Percentiles rank a stretch among this genome's conserved stretches.
Conservation (phyloP, 30 jellyfish, hydroid and myxozoan genomes). For the Chrysaora quinquecirrha region DNA sequence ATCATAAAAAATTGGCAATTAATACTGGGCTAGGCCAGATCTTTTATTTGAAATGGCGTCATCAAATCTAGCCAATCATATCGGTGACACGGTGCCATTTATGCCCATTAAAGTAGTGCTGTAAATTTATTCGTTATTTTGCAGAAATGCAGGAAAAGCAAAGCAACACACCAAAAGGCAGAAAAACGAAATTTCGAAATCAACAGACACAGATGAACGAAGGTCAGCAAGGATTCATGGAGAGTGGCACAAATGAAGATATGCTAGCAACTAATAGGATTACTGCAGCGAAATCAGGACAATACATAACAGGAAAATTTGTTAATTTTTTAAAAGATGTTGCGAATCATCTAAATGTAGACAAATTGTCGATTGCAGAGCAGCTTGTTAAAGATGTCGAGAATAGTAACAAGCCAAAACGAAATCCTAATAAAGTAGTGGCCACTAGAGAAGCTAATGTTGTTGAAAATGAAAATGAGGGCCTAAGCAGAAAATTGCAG, state of each 20-base stretch:
- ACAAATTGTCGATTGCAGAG: constrained; percentile 72
- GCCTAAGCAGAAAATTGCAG: background rate
- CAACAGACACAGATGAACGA: constrained; percentile 22
- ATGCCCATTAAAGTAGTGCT: no score
- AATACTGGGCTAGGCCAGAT: no score
- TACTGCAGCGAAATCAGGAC: constrained; percentile 22
- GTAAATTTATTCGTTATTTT: no score
- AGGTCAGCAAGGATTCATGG: constrained; percentile 64
- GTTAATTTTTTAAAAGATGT: constrained; percentile 67
- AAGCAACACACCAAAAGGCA: no score
- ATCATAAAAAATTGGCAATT: no score
- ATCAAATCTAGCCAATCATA: no score
- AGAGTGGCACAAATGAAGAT: constrained; percentile 22
- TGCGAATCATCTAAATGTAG: constrained; percentile 66
- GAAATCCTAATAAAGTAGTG: background rate
- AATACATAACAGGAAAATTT: constrained; percentile 55
- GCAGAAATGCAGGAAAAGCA: no score
- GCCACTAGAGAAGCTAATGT: constrained; percentile 1
- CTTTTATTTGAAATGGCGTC: no score
- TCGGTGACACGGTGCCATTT: no score
- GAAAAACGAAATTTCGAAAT: no score
- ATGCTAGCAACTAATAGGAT: background rate
- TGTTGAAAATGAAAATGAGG: background rate
- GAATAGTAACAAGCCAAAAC: constrained; percentile 11
- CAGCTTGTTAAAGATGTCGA: constrained; percentile 70